These are phyloP conservation scores for Belgica antarctica DNA, from an alignment of 2,888 invertebrate genomes.

Conservation along the genomic window DNA sequence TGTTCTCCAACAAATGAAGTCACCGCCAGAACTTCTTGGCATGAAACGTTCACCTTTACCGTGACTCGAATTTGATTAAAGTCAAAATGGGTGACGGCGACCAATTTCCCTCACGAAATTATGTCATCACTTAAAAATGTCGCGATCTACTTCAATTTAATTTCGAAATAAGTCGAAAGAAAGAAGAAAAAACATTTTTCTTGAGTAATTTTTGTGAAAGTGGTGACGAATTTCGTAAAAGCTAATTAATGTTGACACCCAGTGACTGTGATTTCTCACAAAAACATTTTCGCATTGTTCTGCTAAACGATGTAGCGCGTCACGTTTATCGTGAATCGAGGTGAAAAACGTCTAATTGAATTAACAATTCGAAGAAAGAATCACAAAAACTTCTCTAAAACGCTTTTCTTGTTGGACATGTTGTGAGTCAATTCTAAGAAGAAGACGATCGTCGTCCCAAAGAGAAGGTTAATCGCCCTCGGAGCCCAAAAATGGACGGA, in stretches of 20 bases:
- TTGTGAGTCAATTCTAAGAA: background rate
- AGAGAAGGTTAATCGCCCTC: no score
- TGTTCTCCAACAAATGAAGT: no score
- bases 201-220: background rate
- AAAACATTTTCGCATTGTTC: no score
- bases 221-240: slow-evolving; percentile 27
- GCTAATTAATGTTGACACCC: slow-evolving; percentile 33
- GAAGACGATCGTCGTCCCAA: no score
- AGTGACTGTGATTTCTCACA: no score
- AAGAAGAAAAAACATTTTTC: background rate
- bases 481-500: background rate
- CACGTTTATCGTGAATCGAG: slow-evolving; percentile 3
- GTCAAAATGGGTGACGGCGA: background rate
- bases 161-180: background rate
- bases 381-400: background rate
- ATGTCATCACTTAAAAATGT: slow-evolving; percentile 26
- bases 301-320: no score
- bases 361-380: background rate
- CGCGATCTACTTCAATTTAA: slow-evolving; percentile 40
- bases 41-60: no score
- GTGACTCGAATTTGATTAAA: no score
- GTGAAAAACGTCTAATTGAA: no score
- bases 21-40: no score
- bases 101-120: slow-evolving; percentile 24
- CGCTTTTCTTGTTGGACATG: background rate